Percentiles rank a stretch among this genome's conserved stretches.
phyloP scores from a whole-genome alignment of 2,888 invertebrate species.

The Dascillus cervinus region DNA sequence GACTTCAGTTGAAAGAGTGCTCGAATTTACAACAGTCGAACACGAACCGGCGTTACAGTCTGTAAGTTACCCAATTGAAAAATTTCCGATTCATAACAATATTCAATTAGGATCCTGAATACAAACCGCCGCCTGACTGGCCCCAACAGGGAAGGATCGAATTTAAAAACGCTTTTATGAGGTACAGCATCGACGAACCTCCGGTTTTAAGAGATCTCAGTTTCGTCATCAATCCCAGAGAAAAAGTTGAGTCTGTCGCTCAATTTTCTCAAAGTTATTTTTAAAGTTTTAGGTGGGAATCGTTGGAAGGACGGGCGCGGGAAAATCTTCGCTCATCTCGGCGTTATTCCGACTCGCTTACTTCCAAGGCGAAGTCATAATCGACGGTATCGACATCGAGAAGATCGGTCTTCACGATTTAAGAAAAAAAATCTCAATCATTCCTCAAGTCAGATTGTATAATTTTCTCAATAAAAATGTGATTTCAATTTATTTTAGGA shows the following conservation, averaged over 20 bases:
- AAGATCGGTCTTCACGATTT: constrained; percentile 48
- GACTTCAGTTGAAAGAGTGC: constrained; percentile 59
- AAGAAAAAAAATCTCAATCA: constrained; percentile 52
- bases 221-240: constrained; percentile 43
- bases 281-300: constrained; percentile 44
- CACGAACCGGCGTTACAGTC: constrained; percentile 38
- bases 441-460: constrained; percentile 45
- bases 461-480: not conserved
- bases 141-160: constrained; percentile 53
- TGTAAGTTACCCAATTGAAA: constrained; percentile 25
- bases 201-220: constrained; percentile 55
- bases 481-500: constrained; percentile 45
- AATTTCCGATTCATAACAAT: too few relatives aligned
- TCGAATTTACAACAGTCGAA: constrained; percentile 53
- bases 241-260: too few relatives aligned
- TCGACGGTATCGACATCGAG: constrained; percentile 46
- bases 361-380: constrained; percentile 45
- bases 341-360: constrained; percentile 52
- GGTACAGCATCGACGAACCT: constrained; percentile 53
- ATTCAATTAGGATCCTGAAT: constrained; percentile 29
- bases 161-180: constrained; percentile 52
- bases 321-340: constrained; percentile 47
- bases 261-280: too few relatives aligned
- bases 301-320: constrained; percentile 55
- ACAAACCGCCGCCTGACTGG: constrained; percentile 52